A percentile compares a stretch with the other conserved stretches of the same genome.
Evolutionary conservation across 2,797 vertebrate genomes (phyloP).

Genomic region (Phyllotis vaccarum): DNA sequence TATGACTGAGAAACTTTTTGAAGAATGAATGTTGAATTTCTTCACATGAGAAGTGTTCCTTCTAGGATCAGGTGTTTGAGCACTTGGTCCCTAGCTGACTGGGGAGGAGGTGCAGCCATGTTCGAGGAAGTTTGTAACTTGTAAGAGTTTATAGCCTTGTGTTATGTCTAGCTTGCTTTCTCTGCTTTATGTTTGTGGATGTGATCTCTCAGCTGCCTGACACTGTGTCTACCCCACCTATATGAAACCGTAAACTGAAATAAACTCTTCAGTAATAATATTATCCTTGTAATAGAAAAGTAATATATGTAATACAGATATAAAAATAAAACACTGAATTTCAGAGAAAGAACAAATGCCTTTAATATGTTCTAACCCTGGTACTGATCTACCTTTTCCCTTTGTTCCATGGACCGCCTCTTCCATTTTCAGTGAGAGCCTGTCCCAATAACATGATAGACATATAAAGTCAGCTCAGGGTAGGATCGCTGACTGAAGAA

Average conservation of each 20-base stretch:
- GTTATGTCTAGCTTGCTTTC: not conserved
- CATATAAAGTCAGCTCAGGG: not conserved
- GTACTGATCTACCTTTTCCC: not conserved
- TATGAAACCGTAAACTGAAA: not conserved
- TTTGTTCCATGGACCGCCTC: not conserved
- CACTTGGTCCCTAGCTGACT: not conserved
- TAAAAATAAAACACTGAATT: not conserved
- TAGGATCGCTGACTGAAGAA: not conserved
- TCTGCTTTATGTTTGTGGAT: not conserved
- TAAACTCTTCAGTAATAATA: not conserved
- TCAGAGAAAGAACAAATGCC: not conserved
- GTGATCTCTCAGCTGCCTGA: not conserved
- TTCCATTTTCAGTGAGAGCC: not conserved
- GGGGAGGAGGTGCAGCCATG: not conserved
- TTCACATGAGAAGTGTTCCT: not conserved
- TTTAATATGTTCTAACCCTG: not conserved
- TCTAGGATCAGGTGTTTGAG: not conserved
- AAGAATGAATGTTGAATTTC: not conserved
- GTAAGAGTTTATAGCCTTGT: too few relatives aligned
- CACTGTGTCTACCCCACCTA: not conserved
- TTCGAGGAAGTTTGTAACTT: not conserved
- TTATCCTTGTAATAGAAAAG: not conserved
- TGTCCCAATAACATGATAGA: not conserved
- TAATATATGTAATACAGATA: not conserved
- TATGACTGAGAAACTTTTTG: not conserved